Evolutionary conservation across 2,888 invertebrate genomes (phyloP).

Genomic region (Julus scanicus): DNA sequence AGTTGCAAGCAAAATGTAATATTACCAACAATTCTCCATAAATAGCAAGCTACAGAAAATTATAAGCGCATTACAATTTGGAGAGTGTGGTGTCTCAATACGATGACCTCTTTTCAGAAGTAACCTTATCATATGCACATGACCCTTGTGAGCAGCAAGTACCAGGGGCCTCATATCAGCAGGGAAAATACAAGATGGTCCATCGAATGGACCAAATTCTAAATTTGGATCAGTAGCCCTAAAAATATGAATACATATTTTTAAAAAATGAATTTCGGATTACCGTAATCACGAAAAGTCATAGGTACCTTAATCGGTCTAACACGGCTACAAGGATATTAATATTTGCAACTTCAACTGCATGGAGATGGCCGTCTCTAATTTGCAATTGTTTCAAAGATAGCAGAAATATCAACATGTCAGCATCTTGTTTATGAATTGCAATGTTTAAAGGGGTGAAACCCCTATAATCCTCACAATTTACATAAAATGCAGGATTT

Average conservation of each 20-base stretch:
- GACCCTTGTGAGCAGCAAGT: background rate
- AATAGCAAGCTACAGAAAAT: background rate
- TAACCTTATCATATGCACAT: background rate
- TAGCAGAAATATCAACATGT: background rate
- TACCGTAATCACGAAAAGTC: background rate
- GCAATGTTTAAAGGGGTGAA: slow-evolving; percentile 34
- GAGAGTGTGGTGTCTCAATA: background rate
- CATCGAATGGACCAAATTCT: background rate
- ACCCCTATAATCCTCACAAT: slow-evolving; percentile 11
- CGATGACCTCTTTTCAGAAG: slow-evolving; percentile 30
- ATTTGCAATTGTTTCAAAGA: slow-evolving; percentile 11
- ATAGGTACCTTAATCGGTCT: slow-evolving; percentile 32
- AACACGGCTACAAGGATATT: background rate
- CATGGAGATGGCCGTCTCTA: slow-evolving; percentile 35
- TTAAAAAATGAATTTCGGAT: background rate
- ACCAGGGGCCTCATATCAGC: slow-evolving; percentile 1
- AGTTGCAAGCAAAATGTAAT: background rate
- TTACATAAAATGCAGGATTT: slow-evolving; percentile 7
- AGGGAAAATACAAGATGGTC: background rate
- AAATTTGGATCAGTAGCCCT: slow-evolving; percentile 29
- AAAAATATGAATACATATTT: background rate
- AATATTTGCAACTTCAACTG: slow-evolving; percentile 34
- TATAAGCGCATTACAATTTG: background rate
- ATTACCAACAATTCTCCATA: background rate
- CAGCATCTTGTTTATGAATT: background rate